phyloP scores from a whole-genome alignment of 2,888 invertebrate species.

The Odontomyia ornata region DNA sequence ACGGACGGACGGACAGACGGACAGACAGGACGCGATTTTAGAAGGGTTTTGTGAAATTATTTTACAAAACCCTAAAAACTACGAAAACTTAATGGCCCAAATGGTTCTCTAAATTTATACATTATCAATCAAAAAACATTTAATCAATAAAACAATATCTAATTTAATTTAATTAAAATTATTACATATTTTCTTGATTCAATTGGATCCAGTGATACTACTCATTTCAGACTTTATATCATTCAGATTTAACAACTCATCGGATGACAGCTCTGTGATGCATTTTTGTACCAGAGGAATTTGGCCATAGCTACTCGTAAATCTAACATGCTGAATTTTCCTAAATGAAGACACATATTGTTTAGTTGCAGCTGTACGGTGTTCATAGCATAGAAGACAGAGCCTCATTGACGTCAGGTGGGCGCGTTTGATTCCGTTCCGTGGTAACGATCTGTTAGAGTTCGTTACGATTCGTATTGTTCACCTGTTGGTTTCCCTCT shows the following conservation, averaged over 20 bases:
- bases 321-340: constrained; percentile 52
- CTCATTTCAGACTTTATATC: constrained; percentile 44
- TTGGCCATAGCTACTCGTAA: constrained; percentile 56
- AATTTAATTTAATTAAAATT: too few relatives aligned
- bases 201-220: constrained; percentile 31
- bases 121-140: too few relatives aligned
- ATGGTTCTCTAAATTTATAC: too few relatives aligned
- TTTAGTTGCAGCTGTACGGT: constrained; percentile 66
- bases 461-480: constrained; percentile 14
- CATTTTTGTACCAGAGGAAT: constrained; percentile 54
- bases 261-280: constrained; percentile 60
- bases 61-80: too few relatives aligned
- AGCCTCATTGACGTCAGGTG: constrained; percentile 80
- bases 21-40: too few relatives aligned
- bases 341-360: constrained; percentile 51
- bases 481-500: constrained; percentile 4
- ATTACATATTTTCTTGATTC: too few relatives aligned
- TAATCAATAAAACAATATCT: too few relatives aligned
- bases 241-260: constrained; percentile 60
- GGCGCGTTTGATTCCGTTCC: constrained; percentile 66
- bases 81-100: too few relatives aligned
- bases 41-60: too few relatives aligned
- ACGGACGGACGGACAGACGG: too few relatives aligned
- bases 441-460: constrained; percentile 47
- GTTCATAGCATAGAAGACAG: constrained; percentile 81